Evolutionary conservation across 2,797 vertebrate species (phyloP).

Genomic region (Anguilla megastoma): DNA sequence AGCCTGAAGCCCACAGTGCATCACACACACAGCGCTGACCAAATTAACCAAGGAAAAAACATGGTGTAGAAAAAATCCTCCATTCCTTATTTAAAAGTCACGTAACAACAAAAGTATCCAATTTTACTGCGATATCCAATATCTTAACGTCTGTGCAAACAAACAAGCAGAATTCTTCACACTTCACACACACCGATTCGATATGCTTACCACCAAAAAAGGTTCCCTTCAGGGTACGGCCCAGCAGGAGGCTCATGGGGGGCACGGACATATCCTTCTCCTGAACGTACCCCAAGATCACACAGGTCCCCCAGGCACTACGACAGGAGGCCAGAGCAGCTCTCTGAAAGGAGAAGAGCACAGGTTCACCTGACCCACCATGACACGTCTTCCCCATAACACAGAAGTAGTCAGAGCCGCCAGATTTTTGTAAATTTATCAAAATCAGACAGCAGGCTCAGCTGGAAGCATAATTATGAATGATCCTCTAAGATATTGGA

Average conservation of each 20-base stretch:
- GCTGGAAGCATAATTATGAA: no score
- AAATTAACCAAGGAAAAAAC: background rate
- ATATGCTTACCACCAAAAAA: slow-evolving; percentile 84
- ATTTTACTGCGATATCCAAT: background rate
- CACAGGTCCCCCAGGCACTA: slow-evolving; percentile 84
- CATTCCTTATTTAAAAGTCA: background rate
- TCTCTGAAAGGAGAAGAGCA: slow-evolving; percentile 62
- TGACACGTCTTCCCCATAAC: background rate
- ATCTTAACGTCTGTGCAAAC: background rate
- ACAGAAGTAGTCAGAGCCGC: background rate
- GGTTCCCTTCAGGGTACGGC: slow-evolving; percentile 85
- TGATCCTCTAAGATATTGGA: no score
- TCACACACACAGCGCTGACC: background rate
- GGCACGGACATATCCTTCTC: slow-evolving; percentile 71
- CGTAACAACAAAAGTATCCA: background rate
- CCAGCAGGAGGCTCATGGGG: slow-evolving; percentile 83
- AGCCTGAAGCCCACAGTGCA: background rate
- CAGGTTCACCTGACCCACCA: background rate
- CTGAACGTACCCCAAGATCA: slow-evolving; percentile 85
- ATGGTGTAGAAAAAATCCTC: background rate
- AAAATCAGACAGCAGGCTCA: background rate
- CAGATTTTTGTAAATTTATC: background rate
- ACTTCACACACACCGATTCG: background rate
- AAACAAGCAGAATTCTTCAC: background rate
- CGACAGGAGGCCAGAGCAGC: slow-evolving; percentile 83